A percentile compares a stretch with the other conserved stretches of the same genome.
Conservation (phyloP, 2,797 vertebrate species). For the Acanthurus tractus region DNA sequence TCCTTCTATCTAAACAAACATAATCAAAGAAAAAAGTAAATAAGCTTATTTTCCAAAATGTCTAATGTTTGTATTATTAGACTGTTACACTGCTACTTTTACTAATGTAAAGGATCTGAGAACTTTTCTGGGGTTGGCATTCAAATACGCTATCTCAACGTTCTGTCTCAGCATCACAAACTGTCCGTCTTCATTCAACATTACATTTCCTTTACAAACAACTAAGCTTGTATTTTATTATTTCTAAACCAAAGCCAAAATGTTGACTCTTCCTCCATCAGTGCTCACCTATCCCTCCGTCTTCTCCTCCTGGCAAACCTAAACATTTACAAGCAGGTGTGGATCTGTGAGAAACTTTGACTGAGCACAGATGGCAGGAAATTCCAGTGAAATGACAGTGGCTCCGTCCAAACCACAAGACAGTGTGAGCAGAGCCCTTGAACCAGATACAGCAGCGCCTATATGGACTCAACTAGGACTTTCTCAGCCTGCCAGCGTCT, state of each 20-base stretch:
- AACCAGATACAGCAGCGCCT: slow-evolving; percentile 56
- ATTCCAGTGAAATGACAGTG: slow-evolving; percentile 96
- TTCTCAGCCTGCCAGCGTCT: slow-evolving; percentile 47
- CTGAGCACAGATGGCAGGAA: slow-evolving; percentile 95
- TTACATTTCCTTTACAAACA: slow-evolving; percentile 9
- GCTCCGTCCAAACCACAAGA: slow-evolving; percentile 94
- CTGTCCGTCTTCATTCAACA: neutral
- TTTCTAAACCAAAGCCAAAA: neutral
- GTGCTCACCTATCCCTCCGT: slow-evolving; percentile 67
- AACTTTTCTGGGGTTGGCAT: slow-evolving; percentile 15
- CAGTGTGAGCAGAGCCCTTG: slow-evolving; percentile 82
- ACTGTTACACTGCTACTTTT: neutral
- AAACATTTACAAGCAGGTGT: slow-evolving; percentile 94
- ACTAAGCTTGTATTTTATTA: neutral
- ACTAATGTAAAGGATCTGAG: neutral
- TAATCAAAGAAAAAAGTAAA: neutral
- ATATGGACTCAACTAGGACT: slow-evolving; percentile 42
- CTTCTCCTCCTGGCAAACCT: slow-evolving; percentile 86
- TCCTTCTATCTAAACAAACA: no score
- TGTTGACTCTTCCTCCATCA: slow-evolving; percentile 19
- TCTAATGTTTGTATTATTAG: neutral
- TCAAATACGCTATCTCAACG: slow-evolving; percentile 11
- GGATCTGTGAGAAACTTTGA: slow-evolving; percentile 94
- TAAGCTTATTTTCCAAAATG: neutral
- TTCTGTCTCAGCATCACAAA: neutral